Percentiles rank a stretch among this genome's conserved stretches.
Conservation (phyloP, 2,797 vertebrate species). For the Microchirus variegatus region DNA sequence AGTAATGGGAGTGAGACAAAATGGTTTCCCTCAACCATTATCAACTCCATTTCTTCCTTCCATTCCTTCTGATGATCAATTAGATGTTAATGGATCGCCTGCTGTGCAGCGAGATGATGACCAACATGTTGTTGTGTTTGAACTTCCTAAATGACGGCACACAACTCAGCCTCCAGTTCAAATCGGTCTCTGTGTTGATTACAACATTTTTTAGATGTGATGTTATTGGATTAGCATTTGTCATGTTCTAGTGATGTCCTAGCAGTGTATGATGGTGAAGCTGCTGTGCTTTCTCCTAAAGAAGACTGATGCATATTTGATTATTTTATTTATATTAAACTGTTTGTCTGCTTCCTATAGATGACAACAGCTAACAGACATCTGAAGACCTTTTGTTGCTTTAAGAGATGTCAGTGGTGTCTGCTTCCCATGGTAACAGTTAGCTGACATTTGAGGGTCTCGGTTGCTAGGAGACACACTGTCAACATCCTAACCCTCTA, state of each 20-base stretch:
- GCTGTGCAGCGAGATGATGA: conserved; percentile 79
- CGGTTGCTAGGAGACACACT: background rate
- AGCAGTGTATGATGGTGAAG: background rate
- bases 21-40: conserved; percentile 82
- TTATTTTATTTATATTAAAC: background rate
- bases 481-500: background rate
- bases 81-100: conserved; percentile 82
- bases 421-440: background rate
- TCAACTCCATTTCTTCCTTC: conserved; percentile 80
- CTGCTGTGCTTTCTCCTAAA: background rate
- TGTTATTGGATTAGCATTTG: conserved; percentile 43
- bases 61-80: conserved; percentile 84
- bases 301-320: background rate
- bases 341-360: too few relatives aligned
- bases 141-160: conserved; percentile 68
- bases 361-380: too few relatives aligned
- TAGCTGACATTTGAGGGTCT: background rate
- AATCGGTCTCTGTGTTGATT: conserved; percentile 59
- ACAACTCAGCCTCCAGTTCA: conserved; percentile 39
- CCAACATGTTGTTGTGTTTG: conserved; percentile 70
- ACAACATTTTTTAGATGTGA: conserved; percentile 48
- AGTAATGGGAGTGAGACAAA: conserved; percentile 82
- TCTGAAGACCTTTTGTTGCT: too few relatives aligned
- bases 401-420: background rate
- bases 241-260: conserved; percentile 36